phyloP scores from a whole-genome alignment of 2,888 invertebrate species.

The Thereva unica region DNA sequence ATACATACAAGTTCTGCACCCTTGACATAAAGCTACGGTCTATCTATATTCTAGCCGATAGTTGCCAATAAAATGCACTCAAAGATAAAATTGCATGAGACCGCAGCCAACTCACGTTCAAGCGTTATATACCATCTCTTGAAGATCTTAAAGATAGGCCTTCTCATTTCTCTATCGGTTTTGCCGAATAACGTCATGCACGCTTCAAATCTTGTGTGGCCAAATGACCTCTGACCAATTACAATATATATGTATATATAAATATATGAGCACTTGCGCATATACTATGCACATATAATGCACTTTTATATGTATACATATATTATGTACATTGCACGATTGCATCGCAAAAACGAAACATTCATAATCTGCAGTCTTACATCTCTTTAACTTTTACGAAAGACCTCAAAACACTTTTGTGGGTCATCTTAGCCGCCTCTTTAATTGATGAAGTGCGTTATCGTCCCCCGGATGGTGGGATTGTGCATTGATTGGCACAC shows the following conservation, averaged over 20 bases:
- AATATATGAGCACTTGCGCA: no score
- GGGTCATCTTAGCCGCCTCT: constrained; percentile 20
- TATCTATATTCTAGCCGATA: no score
- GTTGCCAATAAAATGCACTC: constrained; percentile 14
- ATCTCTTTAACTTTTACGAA: constrained; percentile 21
- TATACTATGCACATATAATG: no score
- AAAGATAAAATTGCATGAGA: constrained; percentile 24
- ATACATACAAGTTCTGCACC: no score
- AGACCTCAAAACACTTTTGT: constrained; percentile 26
- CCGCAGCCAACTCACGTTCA: constrained; percentile 23
- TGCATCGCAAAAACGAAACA: constrained; percentile 7
- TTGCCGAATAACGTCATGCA: constrained; percentile 29
- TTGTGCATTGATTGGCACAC: constrained; percentile 19
- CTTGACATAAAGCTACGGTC: no score
- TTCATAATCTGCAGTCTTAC: constrained; percentile 24
- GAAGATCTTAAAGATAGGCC: constrained; percentile 26
- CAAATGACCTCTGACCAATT: constrained; percentile 27
- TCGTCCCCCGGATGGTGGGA: constrained; percentile 4
- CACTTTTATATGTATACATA: no score
- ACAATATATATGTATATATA: no score
- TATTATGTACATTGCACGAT: constrained; percentile 20
- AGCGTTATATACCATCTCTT: constrained; percentile 3
- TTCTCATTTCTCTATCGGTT: constrained; percentile 25
- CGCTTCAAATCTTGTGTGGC: constrained; percentile 34
- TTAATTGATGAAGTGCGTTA: constrained; percentile 32